phyloP scores from a whole-genome alignment of 2,888 invertebrate species.

The Ochropleura plecta region DNA sequence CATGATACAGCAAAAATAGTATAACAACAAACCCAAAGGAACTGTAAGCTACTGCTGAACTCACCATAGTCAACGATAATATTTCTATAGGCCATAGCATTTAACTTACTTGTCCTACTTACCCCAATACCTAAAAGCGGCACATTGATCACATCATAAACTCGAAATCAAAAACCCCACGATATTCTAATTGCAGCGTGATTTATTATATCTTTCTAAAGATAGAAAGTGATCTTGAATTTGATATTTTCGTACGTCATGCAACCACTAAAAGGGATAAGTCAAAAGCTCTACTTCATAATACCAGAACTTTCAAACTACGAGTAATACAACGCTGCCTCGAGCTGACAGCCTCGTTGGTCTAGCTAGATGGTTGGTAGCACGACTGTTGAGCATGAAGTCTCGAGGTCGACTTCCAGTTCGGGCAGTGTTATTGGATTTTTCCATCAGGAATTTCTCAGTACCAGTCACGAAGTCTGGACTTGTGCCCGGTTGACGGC shows the following conservation, averaged over 20 bases:
- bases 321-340: too few relatives aligned
- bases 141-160: constrained; percentile 39
- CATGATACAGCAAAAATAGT: too few relatives aligned
- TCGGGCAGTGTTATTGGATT: too few relatives aligned
- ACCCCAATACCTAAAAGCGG: constrained; percentile 20
- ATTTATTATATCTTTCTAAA: constrained; percentile 42
- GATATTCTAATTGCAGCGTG: constrained; percentile 35
- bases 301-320: not conserved
- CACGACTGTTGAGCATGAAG: too few relatives aligned
- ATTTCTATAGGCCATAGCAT: not conserved
- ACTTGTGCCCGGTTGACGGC: too few relatives aligned
- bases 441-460: too few relatives aligned
- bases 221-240: constrained; percentile 32
- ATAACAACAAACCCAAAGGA: not conserved
- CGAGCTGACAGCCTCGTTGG: too few relatives aligned
- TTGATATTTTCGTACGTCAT: constrained; percentile 30
- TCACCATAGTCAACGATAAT: not conserved
- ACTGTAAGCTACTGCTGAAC: not conserved
- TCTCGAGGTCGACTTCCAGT: too few relatives aligned
- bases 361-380: too few relatives aligned
- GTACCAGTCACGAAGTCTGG: too few relatives aligned
- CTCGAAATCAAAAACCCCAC: constrained; percentile 22
- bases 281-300: constrained; percentile 29
- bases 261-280: not conserved
- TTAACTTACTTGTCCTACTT: constrained; percentile 22